These are phyloP conservation scores for Troglohyphantes excavatus DNA, from an alignment of 2,888 invertebrate species.

Conservation along the genomic window DNA sequence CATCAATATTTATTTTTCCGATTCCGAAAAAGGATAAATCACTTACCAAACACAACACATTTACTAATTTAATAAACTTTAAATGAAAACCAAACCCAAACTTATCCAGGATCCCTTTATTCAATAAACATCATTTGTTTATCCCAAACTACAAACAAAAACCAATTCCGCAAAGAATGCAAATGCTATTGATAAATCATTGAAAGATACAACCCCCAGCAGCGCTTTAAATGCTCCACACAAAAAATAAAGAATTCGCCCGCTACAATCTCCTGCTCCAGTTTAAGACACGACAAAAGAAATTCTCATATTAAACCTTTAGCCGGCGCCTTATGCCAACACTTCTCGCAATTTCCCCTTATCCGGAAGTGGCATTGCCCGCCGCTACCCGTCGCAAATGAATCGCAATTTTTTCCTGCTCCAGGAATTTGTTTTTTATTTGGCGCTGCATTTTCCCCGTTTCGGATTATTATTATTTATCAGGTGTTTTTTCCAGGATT, in stretches of 20 bases:
- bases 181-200: constrained; percentile 60
- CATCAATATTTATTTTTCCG: no score
- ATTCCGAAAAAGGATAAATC: background rate
- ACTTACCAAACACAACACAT: background rate
- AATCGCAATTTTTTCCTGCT: constrained; percentile 44
- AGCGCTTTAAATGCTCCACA: constrained; percentile 12
- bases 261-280: background rate
- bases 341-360: constrained; percentile 58
- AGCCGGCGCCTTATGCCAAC: constrained; percentile 29
- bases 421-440: background rate
- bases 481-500: constrained; percentile 34
- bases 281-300: background rate
- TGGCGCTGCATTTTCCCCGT: constrained; percentile 11
- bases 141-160: constrained; percentile 11
- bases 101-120: background rate
- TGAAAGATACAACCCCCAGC: constrained; percentile 36
- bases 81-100: background rate
- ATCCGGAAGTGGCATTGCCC: constrained; percentile 71
- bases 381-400: constrained; percentile 66
- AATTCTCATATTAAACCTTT: constrained; percentile 67
- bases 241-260: background rate
- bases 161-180: constrained; percentile 22
- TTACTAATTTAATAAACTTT: background rate
- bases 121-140: background rate
- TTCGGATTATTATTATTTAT: constrained; percentile 46